Evolutionary conservation across 2,797 vertebrate species (phyloP).

Genomic region (Graptemys geographica): DNA sequence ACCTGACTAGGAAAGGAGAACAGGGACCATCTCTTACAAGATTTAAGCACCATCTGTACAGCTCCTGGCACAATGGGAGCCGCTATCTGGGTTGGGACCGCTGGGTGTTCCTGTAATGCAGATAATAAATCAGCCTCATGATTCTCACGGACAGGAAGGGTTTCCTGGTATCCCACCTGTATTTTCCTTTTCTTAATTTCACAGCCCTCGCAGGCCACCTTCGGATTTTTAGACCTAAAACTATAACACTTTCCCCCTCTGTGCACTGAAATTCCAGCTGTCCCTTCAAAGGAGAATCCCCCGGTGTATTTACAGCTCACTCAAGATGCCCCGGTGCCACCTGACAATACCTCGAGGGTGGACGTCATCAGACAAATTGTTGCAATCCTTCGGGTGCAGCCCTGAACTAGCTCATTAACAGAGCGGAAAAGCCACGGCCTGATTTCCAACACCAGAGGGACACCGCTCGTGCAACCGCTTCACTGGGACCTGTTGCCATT

Average conservation of each 20-base stretch:
- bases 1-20: neutral
- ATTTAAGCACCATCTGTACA: neutral
- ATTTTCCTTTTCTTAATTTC: neutral
- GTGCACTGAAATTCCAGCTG: neutral
- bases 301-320: neutral
- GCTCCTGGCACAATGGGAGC: neutral
- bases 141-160: neutral
- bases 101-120: neutral
- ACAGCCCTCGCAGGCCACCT: neutral
- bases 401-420: neutral
- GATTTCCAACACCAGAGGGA: neutral
- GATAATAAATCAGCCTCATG: neutral
- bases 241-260: neutral
- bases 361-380: neutral
- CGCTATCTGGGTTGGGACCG: neutral
- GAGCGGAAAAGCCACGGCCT: fast-evolving
- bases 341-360: neutral
- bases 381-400: neutral
- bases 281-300: neutral
- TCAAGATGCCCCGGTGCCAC: neutral
- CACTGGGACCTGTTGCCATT: neutral
- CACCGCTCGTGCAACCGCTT: neutral
- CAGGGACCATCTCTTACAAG: neutral
- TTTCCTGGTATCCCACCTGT: neutral
- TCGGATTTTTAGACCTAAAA: neutral